Evolutionary conservation across 1,140 invertebrate genomes (phyloP).

Genomic region (Aphaenogaster floridana): DNA sequence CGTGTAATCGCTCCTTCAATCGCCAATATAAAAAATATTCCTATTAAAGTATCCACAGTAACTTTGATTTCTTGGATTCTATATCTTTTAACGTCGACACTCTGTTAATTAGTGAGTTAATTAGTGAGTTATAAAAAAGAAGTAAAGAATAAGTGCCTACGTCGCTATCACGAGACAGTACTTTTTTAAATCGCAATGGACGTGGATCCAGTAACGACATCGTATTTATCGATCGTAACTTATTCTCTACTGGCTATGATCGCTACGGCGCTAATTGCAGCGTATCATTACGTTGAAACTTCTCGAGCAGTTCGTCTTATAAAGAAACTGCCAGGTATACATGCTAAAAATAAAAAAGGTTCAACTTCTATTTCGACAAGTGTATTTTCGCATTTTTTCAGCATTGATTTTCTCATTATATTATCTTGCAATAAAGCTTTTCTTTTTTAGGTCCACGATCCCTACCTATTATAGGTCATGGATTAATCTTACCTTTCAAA

Average conservation of each 20-base stretch:
- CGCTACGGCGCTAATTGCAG: constrained; percentile 63
- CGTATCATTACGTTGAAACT: constrained; percentile 81
- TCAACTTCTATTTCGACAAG: neutral
- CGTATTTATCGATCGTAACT: constrained; percentile 67
- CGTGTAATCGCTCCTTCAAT: neutral
- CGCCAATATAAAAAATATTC: neutral
- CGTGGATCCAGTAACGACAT: constrained; percentile 65
- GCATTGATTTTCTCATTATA: neutral
- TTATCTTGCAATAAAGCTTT: neutral
- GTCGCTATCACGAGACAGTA: neutral
- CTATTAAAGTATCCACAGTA: neutral
- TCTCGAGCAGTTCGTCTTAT: constrained; percentile 76
- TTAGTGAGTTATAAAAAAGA: neutral
- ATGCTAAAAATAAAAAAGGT: too few species aligned
- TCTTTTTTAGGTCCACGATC: constrained; percentile 79
- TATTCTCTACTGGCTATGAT: constrained; percentile 75
- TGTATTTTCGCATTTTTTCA: neutral
- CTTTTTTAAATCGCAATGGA: constrained; percentile 75
- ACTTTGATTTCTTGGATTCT: neutral
- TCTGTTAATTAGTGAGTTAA: neutral
- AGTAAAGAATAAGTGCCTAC: neutral
- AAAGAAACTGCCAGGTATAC: constrained; percentile 54
- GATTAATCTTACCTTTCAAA: constrained; percentile 84
- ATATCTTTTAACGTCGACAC: too few species aligned
- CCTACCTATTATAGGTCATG: constrained; percentile 89